Percentiles rank a stretch among this genome's conserved stretches.
Conservation (phyloP, 2,888 invertebrate genomes). For the Anorthoa munda region DNA sequence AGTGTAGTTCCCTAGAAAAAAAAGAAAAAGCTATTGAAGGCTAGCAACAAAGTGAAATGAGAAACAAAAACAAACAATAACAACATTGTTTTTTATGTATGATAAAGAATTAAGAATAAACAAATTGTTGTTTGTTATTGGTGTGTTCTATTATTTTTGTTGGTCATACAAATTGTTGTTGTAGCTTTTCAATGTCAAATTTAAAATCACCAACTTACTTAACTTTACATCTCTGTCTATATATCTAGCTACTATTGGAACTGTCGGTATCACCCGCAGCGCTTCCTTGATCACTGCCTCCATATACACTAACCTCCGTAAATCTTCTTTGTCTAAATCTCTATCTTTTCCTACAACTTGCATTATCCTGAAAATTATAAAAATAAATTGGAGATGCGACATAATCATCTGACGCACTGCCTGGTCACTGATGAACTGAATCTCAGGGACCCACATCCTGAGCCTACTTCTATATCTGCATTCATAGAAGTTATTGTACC, state of each 20-base stretch:
- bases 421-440: no score
- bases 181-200: neutral
- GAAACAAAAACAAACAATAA: neutral
- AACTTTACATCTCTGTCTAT: constrained; percentile 22
- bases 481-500: no score
- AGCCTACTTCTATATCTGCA: no score
- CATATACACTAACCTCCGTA: constrained; percentile 17
- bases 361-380: constrained; percentile 20
- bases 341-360: constrained; percentile 2
- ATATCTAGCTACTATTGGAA: neutral
- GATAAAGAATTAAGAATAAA: no score
- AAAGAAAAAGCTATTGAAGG: neutral
- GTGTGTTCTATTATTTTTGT: neutral
- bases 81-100: no score
- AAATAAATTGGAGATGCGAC: no score
- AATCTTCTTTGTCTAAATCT: constrained; percentile 11
- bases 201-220: constrained; percentile 8
- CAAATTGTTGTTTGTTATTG: no score
- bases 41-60: neutral
- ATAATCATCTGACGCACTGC: no score
- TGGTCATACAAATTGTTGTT: neutral
- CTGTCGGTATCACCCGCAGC: neutral
- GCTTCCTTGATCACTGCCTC: constrained; percentile 18
- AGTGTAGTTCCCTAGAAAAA: constrained; percentile 14
- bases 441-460: no score